A percentile compares a stretch with the other conserved stretches of the same genome.
Conservation (phyloP, 2,797 vertebrate species). For the Antrozous pallidus region DNA sequence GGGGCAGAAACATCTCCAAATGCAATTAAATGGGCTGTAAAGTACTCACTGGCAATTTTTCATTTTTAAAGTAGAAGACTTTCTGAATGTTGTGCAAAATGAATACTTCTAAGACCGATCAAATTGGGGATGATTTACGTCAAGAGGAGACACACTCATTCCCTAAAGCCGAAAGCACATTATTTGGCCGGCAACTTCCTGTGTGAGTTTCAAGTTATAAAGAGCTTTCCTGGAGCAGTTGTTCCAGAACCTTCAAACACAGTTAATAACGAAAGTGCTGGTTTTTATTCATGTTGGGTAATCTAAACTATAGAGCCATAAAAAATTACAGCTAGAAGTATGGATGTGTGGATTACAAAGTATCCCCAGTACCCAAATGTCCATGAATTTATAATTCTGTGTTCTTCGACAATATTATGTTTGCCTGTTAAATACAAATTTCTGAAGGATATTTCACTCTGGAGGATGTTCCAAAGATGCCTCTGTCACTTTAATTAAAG, state of each 20-base stretch:
- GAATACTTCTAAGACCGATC: slow-evolving; percentile 58
- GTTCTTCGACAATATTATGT: slow-evolving; percentile 76
- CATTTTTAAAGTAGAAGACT: slow-evolving; percentile 55
- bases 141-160: slow-evolving; percentile 29
- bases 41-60: slow-evolving; percentile 61
- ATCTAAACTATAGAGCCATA: slow-evolving; percentile 68
- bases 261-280: slow-evolving; percentile 75
- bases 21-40: slow-evolving; percentile 66
- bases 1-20: slow-evolving; percentile 52
- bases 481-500: slow-evolving; percentile 74
- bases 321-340: slow-evolving; percentile 74
- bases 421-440: slow-evolving; percentile 73
- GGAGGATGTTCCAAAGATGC: slow-evolving; percentile 64
- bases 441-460: slow-evolving; percentile 74
- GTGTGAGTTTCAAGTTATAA: slow-evolving; percentile 56
- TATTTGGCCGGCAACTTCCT: slow-evolving; percentile 39
- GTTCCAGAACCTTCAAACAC: slow-evolving; percentile 61
- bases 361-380: slow-evolving; percentile 73
- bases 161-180: slow-evolving; percentile 19
- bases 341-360: slow-evolving; percentile 72
- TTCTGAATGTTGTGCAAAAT: slow-evolving; percentile 57
- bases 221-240: slow-evolving; percentile 48
- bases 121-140: slow-evolving; percentile 54
- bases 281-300: slow-evolving; percentile 61
- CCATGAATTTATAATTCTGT: slow-evolving; percentile 74